Evolutionary conservation across 2,113 vertebrate species (phyloP).

Genomic region (Ceratotherium simum): DNA sequence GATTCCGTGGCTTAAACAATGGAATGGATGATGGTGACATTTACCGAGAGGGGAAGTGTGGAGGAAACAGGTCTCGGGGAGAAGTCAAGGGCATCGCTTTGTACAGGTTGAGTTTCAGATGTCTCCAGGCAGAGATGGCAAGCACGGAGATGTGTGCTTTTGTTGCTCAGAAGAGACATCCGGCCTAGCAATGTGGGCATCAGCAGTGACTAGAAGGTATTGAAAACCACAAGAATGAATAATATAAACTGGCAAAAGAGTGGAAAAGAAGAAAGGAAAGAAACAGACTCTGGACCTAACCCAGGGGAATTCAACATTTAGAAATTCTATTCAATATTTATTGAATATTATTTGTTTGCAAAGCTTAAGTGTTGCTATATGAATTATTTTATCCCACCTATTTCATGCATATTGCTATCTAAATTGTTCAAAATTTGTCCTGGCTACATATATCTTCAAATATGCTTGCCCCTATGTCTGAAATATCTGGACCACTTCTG

Average conservation of each 20-base stretch:
- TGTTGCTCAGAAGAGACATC: neutral
- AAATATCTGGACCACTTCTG: neutral
- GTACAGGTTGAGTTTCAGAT: neutral
- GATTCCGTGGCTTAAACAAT: neutral
- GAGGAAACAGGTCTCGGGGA: neutral
- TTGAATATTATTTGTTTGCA: neutral
- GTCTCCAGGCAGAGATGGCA: neutral
- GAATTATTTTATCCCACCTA: neutral
- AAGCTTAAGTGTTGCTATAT: neutral
- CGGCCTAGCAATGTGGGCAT: neutral
- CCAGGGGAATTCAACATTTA: neutral
- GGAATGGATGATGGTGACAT: too few species aligned
- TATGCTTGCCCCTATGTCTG: neutral
- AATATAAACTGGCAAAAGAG: neutral
- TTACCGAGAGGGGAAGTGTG: neutral
- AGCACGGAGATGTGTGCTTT: neutral
- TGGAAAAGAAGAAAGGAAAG: neutral
- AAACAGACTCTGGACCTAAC: neutral
- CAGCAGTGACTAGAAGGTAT: neutral
- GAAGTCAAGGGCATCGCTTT: neutral
- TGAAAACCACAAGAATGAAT: neutral
- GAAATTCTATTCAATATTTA: neutral
- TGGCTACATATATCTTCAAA: neutral
- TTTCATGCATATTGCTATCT: neutral
- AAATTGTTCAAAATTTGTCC: neutral